A percentile compares a stretch with the other conserved stretches of the same genome.
These are phyloP conservation scores for Galaxea fascicularis DNA, from an alignment of 92 coral and sea anemone genomes.

Conservation along the genomic window DNA sequence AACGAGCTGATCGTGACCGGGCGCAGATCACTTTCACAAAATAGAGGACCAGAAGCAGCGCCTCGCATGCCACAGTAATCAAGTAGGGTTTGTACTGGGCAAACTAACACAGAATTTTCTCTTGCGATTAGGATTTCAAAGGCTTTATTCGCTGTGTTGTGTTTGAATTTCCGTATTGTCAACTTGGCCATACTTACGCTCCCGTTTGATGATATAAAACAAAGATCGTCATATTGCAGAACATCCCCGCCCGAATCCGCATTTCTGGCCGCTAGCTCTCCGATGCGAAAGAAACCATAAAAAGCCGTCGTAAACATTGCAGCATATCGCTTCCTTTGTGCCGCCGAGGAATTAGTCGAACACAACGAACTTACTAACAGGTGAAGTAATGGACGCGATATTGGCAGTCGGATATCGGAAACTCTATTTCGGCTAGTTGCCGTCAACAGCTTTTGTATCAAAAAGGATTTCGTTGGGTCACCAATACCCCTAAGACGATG, in stretches of 20 bases:
- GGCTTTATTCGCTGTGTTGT: slow-evolving; percentile 6
- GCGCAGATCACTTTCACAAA: slow-evolving; percentile 33
- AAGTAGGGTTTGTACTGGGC: slow-evolving; percentile 45
- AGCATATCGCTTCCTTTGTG: slow-evolving; percentile 35
- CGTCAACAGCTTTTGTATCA: background rate
- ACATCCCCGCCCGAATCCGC: slow-evolving; percentile 37
- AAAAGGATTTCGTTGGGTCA: slow-evolving; percentile 22
- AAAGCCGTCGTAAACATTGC: slow-evolving; percentile 39
- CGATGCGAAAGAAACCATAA: slow-evolving; percentile 31
- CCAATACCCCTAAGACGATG: slow-evolving; percentile 24
- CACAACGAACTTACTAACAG: slow-evolving; percentile 32
- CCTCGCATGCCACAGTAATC: slow-evolving; percentile 43
- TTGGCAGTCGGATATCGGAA: too few species aligned
- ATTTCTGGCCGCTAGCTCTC: slow-evolving; percentile 32
- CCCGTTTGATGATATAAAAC: slow-evolving; percentile 36
- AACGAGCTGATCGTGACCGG: slow-evolving; percentile 45
- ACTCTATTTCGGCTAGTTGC: too few species aligned
- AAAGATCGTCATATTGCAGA: slow-evolving; percentile 38
- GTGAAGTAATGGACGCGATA: too few species aligned
- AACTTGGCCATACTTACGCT: slow-evolving; percentile 36
- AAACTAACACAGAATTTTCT: slow-evolving; percentile 36
- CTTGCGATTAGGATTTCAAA: slow-evolving; percentile 29
- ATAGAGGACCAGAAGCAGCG: slow-evolving; percentile 41
- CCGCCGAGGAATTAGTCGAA: slow-evolving; percentile 37
- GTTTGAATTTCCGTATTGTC: slow-evolving; percentile 23